A percentile compares a stretch with the other conserved stretches of the same genome.
Conservation (phyloP, 2,888 invertebrate species). For the Eutolmus rufibarbis region DNA sequence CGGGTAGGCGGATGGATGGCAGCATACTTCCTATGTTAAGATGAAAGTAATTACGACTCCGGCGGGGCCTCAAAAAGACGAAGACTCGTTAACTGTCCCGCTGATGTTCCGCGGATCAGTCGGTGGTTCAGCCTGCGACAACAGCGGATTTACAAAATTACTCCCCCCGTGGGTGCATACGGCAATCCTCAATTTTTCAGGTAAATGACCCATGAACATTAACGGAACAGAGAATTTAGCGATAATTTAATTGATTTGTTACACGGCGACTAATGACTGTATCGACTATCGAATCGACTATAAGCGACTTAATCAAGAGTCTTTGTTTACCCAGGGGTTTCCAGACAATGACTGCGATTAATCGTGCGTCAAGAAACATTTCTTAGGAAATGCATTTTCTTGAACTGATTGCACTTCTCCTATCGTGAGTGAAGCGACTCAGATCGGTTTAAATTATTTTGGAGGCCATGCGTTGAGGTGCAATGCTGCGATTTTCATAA, state of each 20-base stretch:
- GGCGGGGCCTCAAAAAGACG: not conserved
- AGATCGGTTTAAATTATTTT: not conserved
- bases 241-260: not conserved
- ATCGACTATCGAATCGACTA: not conserved
- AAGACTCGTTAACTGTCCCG: not conserved
- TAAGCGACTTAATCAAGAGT: not conserved
- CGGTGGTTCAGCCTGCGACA: not conserved
- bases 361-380: not conserved
- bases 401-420: not conserved
- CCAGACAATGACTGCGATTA: not conserved
- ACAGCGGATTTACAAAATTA: not conserved
- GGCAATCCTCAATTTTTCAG: conserved; percentile 6
- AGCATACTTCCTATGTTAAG: not conserved
- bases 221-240: not conserved
- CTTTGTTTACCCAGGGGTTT: not conserved
- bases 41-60: not conserved
- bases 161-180: conserved; percentile 2
- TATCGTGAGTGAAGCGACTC: not conserved
- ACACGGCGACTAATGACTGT: not conserved
- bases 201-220: conserved; percentile 26
- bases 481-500: not conserved
- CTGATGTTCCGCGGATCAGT: not conserved
- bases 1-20: not conserved
- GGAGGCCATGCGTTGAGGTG: not conserved
- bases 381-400: conserved; percentile 1